Conservation (phyloP, 2,113 vertebrate species). For the Mystacornis crossleyi region DNA sequence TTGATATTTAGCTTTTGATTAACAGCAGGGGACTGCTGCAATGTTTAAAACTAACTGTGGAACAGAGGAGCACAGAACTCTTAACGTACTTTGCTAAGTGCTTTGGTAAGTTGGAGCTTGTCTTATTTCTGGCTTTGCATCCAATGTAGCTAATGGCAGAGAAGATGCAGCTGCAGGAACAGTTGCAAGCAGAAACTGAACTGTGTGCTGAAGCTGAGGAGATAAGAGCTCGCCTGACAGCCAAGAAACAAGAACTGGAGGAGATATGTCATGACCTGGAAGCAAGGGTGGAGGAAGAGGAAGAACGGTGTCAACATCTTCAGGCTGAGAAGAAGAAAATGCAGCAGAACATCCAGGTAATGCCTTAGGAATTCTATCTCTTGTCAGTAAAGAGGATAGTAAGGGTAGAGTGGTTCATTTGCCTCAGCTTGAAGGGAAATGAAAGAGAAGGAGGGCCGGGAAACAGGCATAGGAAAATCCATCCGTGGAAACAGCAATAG, state of each 20-base stretch:
- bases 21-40: neutral
- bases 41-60: neutral
- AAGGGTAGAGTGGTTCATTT: neutral
- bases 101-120: neutral
- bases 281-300: slow-evolving; percentile 94
- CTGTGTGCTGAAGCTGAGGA: slow-evolving; percentile 97
- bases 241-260: slow-evolving; percentile 96
- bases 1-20: neutral
- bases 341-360: slow-evolving; percentile 95
- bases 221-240: slow-evolving; percentile 91
- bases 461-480: neutral
- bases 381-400: neutral
- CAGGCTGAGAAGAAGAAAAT: slow-evolving; percentile 92
- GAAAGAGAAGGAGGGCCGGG: neutral
- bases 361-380: neutral
- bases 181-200: slow-evolving; percentile 95
- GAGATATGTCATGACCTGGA: slow-evolving; percentile 97
- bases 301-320: slow-evolving; percentile 90
- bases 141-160: slow-evolving; percentile 82
- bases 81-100: neutral
- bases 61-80: neutral
- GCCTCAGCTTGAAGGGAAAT: neutral
- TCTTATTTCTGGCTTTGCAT: neutral
- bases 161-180: slow-evolving; percentile 95
- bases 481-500: neutral